Evolutionary conservation across 1,140 invertebrate genomes (phyloP).

Genomic region (Hyles vespertilio): DNA sequence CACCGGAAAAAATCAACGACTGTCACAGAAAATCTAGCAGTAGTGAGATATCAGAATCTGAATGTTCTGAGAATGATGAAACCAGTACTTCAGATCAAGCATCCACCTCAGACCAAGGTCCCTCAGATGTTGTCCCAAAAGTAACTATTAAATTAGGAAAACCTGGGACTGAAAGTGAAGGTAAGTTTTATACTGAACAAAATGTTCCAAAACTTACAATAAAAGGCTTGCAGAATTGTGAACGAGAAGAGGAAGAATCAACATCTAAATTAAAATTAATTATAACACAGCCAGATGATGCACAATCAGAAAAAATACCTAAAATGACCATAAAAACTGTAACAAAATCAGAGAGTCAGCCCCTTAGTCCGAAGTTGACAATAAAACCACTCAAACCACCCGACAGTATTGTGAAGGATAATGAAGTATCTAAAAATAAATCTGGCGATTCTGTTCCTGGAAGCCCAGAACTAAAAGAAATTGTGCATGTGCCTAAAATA

Average conservation of each 20-base stretch:
- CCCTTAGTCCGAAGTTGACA: constrained; percentile 61
- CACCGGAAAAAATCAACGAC: constrained; percentile 64
- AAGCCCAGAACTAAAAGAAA: constrained; percentile 43
- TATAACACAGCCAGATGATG: constrained; percentile 57
- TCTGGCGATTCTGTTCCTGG: constrained; percentile 40
- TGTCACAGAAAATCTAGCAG: constrained; percentile 67
- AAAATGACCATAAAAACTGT: constrained; percentile 69
- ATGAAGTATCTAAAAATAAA: constrained; percentile 52
- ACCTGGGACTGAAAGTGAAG: constrained; percentile 63
- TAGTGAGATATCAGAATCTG: constrained; percentile 73
- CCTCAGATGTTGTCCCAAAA: constrained; percentile 59
- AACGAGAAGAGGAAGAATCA: constrained; percentile 40
- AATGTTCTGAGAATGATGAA: constrained; percentile 73
- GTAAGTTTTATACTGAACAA: constrained; percentile 65
- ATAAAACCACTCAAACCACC: constrained; percentile 60
- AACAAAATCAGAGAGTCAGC: constrained; percentile 55
- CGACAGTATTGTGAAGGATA: constrained; percentile 38
- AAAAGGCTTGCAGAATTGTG: constrained; percentile 57
- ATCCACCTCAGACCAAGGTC: constrained; percentile 57
- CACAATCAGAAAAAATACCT: constrained; percentile 55
- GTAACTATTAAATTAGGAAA: constrained; percentile 70
- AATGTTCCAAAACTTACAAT: constrained; percentile 66
- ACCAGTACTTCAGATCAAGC: constrained; percentile 66
- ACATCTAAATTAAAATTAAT: constrained; percentile 54
- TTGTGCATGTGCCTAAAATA: constrained; percentile 63